A percentile compares a stretch with the other conserved stretches of the same genome.
These are phyloP conservation scores for Acinonyx jubatus DNA, from an alignment of 2,113 vertebrate genomes.

Conservation along the genomic window DNA sequence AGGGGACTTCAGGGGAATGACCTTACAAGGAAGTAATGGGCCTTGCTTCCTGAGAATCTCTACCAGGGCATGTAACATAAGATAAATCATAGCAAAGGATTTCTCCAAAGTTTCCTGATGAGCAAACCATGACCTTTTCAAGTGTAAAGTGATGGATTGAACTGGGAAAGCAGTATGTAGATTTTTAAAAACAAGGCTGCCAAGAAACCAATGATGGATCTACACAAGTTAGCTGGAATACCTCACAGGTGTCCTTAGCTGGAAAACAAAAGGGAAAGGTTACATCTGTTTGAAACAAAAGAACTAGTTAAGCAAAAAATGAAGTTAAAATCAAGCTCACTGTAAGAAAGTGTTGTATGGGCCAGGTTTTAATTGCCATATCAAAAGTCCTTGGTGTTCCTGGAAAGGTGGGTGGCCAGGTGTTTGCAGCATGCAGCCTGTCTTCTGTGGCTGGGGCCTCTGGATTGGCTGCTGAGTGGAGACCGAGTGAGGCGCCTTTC, in stretches of 20 bases:
- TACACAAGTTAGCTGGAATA: neutral
- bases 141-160: conserved; percentile 58
- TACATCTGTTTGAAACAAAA: conserved; percentile 13
- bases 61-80: neutral
- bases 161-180: neutral
- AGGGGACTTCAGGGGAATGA: neutral
- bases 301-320: conserved; percentile 11
- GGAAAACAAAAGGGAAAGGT: conserved; percentile 42
- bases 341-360: neutral
- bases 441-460: neutral
- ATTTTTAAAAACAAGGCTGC: conserved; percentile 47
- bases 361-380: neutral
- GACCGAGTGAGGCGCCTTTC: conserved; percentile 34
- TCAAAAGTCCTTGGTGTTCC: neutral
- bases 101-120: conserved; percentile 55
- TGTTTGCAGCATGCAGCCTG: neutral
- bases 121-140: conserved; percentile 59
- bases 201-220: neutral
- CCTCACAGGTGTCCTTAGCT: neutral
- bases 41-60: conserved; percentile 47
- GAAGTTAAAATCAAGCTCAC: neutral
- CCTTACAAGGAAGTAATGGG: conserved; percentile 25
- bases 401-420: conserved; percentile 18
- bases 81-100: conserved; percentile 61
- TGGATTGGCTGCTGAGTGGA: neutral